phyloP scores from a whole-genome alignment of 1,140 invertebrate genomes.

The Drosophila burlai region DNA sequence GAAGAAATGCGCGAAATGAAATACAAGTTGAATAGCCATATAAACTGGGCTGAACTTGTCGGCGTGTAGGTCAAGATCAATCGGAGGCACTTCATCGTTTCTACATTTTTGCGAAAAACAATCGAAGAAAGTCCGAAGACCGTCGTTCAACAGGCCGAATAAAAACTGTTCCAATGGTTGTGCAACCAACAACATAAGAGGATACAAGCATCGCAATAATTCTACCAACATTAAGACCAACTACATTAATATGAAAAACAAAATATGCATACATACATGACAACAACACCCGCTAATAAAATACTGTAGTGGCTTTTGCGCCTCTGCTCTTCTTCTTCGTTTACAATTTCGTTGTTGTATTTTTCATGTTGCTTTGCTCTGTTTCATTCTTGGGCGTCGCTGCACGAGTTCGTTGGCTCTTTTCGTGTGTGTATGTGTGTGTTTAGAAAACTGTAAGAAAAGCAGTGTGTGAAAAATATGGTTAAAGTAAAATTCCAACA shows the following conservation, averaged over 20 bases:
- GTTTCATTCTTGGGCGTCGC: conserved; percentile 81
- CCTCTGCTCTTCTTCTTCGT: conserved; percentile 40
- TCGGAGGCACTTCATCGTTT: conserved; percentile 22
- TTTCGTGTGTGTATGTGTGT: conserved; percentile 46
- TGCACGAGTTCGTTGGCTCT: conserved; percentile 75
- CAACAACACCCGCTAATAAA: conserved; percentile 75
- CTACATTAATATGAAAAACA: conserved; percentile 41
- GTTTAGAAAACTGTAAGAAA: conserved; percentile 82
- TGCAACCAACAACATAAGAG: conserved; percentile 48
- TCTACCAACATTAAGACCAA: conserved; percentile 40
- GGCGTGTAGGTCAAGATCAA: conserved; percentile 79
- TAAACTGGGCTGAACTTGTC: conserved; percentile 57
- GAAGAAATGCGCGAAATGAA: conserved; percentile 40
- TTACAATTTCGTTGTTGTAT: conserved; percentile 68
- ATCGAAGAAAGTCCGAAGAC: conserved; percentile 48
- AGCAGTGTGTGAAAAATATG: conserved; percentile 80
- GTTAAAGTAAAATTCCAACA: conserved; percentile 62
- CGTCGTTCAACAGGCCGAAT: conserved; percentile 41
- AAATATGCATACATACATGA: conserved; percentile 73
- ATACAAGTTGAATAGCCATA: conserved; percentile 73
- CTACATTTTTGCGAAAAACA: conserved; percentile 27
- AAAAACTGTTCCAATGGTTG: conserved; percentile 7
- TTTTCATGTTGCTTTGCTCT: conserved; percentile 79
- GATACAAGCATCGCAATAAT: conserved; percentile 50
- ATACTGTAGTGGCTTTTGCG: conserved; percentile 45